Conservation (phyloP, 2,113 vertebrate species). For the Clarias macrocephalus region DNA sequence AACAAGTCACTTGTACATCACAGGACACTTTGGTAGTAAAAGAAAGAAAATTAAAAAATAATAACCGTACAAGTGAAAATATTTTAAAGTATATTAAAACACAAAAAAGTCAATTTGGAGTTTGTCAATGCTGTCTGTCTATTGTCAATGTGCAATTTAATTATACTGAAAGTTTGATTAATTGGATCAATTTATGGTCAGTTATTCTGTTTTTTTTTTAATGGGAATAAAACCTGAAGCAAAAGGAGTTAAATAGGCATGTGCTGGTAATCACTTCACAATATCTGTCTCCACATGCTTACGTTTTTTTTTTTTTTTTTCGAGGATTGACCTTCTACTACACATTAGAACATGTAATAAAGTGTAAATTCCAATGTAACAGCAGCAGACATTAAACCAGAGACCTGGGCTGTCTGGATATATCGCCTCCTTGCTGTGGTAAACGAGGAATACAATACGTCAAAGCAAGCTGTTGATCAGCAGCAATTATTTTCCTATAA, state of each 20-base stretch:
- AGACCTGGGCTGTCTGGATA: background rate
- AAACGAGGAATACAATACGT: background rate
- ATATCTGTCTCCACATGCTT: too few species aligned
- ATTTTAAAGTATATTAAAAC: background rate
- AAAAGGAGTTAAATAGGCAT: background rate
- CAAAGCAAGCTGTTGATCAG: background rate
- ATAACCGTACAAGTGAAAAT: background rate
- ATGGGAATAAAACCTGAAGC: background rate
- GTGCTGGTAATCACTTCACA: conserved; percentile 6
- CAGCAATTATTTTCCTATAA: background rate
- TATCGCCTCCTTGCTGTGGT: background rate
- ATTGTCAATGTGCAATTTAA: conserved; percentile 10
- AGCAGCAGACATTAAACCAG: background rate
- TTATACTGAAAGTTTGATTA: background rate
- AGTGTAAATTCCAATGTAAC: background rate
- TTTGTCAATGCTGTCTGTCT: background rate
- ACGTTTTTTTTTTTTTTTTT: too few species aligned
- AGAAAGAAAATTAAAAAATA: conserved; percentile 31
- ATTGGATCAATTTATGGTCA: background rate
- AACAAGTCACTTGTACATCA: background rate
- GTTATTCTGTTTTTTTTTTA: background rate
- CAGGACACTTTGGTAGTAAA: conserved; percentile 49
- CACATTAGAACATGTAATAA: background rate
- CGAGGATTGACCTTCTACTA: background rate
- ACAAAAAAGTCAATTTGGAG: background rate